phyloP scores from a whole-genome alignment of 2,113 vertebrate species.

The Anguilla rostrata region DNA sequence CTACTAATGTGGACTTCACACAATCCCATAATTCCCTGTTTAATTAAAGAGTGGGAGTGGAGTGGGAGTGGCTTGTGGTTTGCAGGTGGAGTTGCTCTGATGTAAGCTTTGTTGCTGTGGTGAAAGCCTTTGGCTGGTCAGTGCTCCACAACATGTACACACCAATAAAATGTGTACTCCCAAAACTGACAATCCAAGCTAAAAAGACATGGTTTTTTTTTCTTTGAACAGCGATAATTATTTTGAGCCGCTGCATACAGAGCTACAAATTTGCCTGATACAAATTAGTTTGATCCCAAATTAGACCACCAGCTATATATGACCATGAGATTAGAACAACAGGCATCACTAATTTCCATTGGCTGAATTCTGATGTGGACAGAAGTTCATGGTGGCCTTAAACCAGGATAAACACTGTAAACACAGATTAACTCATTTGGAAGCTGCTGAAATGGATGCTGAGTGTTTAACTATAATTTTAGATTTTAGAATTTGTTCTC shows the following conservation, averaged over 20 bases:
- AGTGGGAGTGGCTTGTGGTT: conserved; percentile 61
- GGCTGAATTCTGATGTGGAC: neutral
- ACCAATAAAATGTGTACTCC: conserved; percentile 21
- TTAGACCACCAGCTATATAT: neutral
- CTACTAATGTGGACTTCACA: conserved; percentile 79
- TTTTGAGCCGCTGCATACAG: no score
- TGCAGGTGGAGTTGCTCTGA: conserved; percentile 70
- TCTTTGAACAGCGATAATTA: no score
- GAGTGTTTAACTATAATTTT: no score
- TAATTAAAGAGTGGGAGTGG: conserved; percentile 81
- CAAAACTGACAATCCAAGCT: neutral
- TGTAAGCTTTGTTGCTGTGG: conserved; percentile 66
- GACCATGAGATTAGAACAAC: no score
- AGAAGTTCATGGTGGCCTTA: neutral
- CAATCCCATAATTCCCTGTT: conserved; percentile 87
- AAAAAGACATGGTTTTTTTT: no score
- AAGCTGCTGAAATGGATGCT: no score
- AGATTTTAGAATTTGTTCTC: no score
- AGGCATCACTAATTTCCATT: no score
- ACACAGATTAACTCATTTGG: no score
- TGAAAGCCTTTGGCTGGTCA: conserved; percentile 45
- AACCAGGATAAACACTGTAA: neutral
- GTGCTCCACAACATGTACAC: conserved; percentile 12
- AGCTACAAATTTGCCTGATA: no score
- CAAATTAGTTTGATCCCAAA: neutral